Evolutionary conservation across 1,140 invertebrate species (phyloP).

Genomic region (Zophobas morio): DNA sequence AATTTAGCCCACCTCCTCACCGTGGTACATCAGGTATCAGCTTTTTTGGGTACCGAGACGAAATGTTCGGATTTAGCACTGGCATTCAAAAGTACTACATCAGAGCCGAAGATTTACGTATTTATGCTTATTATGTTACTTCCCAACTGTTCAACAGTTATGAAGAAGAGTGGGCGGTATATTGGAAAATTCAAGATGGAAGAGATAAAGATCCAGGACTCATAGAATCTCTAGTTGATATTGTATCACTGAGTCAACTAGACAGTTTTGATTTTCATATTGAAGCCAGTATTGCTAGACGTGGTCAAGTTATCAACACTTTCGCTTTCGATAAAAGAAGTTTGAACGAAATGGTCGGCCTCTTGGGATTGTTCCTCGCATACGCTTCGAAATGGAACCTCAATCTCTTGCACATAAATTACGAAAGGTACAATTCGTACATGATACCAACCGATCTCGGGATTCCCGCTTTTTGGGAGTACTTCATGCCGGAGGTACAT

Average conservation of each 20-base stretch:
- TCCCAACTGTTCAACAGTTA: slow-evolving; percentile 9
- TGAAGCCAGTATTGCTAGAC: too few species aligned
- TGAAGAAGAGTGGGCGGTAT: slow-evolving; percentile 11
- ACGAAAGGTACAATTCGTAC: slow-evolving; percentile 23
- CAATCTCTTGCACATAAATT: neutral
- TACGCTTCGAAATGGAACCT: slow-evolving; percentile 5
- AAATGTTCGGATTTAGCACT: slow-evolving; percentile 41
- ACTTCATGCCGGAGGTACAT: slow-evolving; percentile 60
- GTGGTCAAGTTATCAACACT: too few species aligned
- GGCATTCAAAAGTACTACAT: slow-evolving; percentile 11
- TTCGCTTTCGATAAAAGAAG: too few species aligned
- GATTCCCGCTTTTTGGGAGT: slow-evolving; percentile 64
- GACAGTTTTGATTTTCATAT: neutral
- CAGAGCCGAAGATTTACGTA: slow-evolving; percentile 20
- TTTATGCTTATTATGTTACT: neutral
- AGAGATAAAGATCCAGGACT: neutral
- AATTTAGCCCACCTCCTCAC: slow-evolving; percentile 45
- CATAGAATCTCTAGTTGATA: neutral
- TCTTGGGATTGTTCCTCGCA: neutral
- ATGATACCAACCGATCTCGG: slow-evolving; percentile 67
- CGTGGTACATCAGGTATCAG: slow-evolving; percentile 25
- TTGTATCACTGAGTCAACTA: neutral
- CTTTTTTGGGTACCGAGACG: slow-evolving; percentile 52
- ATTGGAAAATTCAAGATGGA: slow-evolving; percentile 7
- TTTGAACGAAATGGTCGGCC: too few species aligned